phyloP scores from a whole-genome alignment of 2,113 vertebrate genomes.

The Embiotoca jacksoni region DNA sequence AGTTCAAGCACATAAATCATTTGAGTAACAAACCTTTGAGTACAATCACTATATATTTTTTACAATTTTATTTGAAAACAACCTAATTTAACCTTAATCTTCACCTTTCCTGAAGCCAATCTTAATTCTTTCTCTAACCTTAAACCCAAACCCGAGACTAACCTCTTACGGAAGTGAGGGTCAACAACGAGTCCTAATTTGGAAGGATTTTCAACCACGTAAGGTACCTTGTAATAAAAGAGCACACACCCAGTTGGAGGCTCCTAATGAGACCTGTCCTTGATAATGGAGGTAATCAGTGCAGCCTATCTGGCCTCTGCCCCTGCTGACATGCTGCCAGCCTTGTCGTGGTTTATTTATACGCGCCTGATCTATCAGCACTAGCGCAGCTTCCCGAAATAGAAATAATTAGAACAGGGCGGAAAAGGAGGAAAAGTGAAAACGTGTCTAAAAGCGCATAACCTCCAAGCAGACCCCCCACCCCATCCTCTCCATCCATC shows the following conservation, averaged over 20 bases:
- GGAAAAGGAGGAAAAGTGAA: conserved; percentile 84
- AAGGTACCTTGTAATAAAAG: conserved; percentile 11
- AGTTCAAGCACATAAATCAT: no score
- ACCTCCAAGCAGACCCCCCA: conserved; percentile 36
- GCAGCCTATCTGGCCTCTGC: conserved; percentile 78
- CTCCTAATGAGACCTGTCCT: conserved; percentile 63
- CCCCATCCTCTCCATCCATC: conserved; percentile 51
- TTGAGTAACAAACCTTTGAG: no score
- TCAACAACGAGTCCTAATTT: background rate
- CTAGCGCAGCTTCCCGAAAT: conserved; percentile 71
- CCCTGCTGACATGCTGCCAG: conserved; percentile 73
- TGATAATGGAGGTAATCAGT: conserved; percentile 81
- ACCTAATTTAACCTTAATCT: background rate
- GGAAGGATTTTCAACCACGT: no score
- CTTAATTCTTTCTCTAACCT: background rate
- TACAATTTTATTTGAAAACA: no score
- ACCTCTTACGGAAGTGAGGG: background rate
- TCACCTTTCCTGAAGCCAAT: background rate
- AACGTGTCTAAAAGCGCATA: conserved; percentile 82
- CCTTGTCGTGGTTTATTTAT: conserved; percentile 78
- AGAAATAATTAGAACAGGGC: conserved; percentile 85
- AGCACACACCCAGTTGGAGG: conserved; percentile 45
- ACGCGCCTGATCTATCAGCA: conserved; percentile 80
- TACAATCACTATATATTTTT: no score
- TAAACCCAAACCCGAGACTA: background rate